A percentile compares a stretch with the other conserved stretches of the same genome.
These are phyloP conservation scores for Phoenicopterus ruber DNA, from an alignment of 2,113 vertebrate species.

Conservation along the genomic window DNA sequence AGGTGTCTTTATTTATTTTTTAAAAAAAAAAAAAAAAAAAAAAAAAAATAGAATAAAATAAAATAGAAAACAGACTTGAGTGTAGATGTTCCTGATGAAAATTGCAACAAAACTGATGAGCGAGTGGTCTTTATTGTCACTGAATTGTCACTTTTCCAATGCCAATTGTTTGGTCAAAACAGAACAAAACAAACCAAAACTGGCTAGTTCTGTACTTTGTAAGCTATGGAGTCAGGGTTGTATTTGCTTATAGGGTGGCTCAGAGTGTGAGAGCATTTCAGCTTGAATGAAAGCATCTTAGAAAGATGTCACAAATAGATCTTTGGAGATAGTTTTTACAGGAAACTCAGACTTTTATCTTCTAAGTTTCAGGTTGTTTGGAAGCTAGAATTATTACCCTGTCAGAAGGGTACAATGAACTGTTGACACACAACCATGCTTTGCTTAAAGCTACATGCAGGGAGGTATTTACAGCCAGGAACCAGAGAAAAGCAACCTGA, in stretches of 20 bases:
- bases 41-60: background rate
- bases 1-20: background rate
- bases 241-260: background rate
- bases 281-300: background rate
- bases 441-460: background rate
- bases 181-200: background rate
- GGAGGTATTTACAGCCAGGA: background rate
- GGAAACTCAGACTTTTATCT: background rate
- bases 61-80: background rate
- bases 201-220: background rate
- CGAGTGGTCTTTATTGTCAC: background rate
- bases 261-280: background rate
- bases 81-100: background rate
- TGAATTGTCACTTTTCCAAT: background rate
- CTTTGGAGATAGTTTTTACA: background rate
- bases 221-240: background rate
- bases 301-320: background rate
- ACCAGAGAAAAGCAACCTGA: background rate
- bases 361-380: background rate
- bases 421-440: background rate
- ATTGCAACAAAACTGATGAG: background rate
- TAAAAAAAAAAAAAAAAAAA: too few relatives aligned
- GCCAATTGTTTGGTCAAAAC: background rate
- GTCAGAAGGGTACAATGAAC: background rate
- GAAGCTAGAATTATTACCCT: background rate